Evolutionary conservation across 2,797 vertebrate species (phyloP).

Genomic region (Tragelaphus eurycerus): DNA sequence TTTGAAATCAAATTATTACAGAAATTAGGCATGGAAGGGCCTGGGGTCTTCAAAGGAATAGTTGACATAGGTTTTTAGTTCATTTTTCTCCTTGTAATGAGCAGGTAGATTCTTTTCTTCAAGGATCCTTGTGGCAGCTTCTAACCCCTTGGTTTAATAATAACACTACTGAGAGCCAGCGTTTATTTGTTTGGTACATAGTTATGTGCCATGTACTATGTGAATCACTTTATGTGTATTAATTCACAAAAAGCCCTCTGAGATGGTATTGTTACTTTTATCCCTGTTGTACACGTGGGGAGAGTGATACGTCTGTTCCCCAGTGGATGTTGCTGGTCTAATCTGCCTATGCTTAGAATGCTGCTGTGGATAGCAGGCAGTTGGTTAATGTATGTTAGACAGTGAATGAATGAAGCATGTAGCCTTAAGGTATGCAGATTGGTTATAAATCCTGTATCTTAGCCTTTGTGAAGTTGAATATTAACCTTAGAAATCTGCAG

Average conservation of each 20-base stretch:
- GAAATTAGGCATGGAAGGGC: background rate
- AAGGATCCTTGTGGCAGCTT: background rate
- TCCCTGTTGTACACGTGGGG: background rate
- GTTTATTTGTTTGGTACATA: background rate
- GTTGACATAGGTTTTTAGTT: background rate
- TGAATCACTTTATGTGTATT: background rate
- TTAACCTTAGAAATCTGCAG: background rate
- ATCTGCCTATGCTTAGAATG: background rate
- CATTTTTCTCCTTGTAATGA: background rate
- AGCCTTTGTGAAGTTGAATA: background rate
- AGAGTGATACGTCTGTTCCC: background rate
- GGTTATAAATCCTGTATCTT: background rate
- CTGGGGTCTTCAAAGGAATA: background rate
- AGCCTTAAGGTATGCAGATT: background rate
- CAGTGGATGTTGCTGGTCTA: background rate
- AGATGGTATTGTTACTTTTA: background rate
- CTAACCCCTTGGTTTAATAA: background rate
- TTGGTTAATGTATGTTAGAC: background rate
- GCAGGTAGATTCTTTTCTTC: background rate
- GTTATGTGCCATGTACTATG: background rate
- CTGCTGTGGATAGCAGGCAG: background rate
- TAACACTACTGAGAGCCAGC: background rate
- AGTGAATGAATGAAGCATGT: background rate
- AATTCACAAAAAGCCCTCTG: background rate
- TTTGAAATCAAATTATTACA: conserved; percentile 1